These are phyloP conservation scores for Matsumyia berberina DNA, from an alignment of 2,888 invertebrate genomes.

Conservation along the genomic window DNA sequence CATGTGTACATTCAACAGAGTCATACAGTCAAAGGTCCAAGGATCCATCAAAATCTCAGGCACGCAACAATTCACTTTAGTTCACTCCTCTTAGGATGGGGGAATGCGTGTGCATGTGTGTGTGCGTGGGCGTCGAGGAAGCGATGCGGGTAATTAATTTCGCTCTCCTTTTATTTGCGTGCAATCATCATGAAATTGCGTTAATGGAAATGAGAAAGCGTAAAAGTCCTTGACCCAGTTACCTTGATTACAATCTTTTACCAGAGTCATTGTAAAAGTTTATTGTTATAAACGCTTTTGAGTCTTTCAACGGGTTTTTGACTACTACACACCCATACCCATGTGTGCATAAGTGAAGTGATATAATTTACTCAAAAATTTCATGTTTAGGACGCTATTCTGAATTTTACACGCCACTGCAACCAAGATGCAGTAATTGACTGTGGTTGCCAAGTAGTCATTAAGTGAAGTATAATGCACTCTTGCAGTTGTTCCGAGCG, in stretches of 20 bases:
- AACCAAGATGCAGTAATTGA: neutral
- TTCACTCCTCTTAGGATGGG: conserved; percentile 7
- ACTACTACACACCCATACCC: neutral
- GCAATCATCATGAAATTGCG: conserved; percentile 71
- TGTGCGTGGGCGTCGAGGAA: neutral
- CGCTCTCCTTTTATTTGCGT: conserved; percentile 60
- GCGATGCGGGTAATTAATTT: conserved; percentile 45
- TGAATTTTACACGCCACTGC: neutral
- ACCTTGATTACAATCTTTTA: conserved; percentile 43
- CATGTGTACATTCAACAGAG: neutral
- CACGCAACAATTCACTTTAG: conserved; percentile 59
- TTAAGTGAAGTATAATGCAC: neutral
- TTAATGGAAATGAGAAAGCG: conserved; percentile 59
- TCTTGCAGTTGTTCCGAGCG: neutral
- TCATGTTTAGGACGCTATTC: neutral
- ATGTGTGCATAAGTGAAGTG: neutral
- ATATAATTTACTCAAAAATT: neutral
- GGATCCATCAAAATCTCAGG: conserved; percentile 39
- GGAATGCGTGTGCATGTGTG: neutral
- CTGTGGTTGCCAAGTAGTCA: neutral
- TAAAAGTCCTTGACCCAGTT: conserved; percentile 62
- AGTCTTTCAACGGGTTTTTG: conserved; percentile 3
- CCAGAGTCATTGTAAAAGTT: conserved; percentile 19
- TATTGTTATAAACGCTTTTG: conserved; percentile 11
- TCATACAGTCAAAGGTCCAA: conserved; percentile 24